Conservation (phyloP, 2,888 invertebrate genomes). For the Leucophenga montana region DNA sequence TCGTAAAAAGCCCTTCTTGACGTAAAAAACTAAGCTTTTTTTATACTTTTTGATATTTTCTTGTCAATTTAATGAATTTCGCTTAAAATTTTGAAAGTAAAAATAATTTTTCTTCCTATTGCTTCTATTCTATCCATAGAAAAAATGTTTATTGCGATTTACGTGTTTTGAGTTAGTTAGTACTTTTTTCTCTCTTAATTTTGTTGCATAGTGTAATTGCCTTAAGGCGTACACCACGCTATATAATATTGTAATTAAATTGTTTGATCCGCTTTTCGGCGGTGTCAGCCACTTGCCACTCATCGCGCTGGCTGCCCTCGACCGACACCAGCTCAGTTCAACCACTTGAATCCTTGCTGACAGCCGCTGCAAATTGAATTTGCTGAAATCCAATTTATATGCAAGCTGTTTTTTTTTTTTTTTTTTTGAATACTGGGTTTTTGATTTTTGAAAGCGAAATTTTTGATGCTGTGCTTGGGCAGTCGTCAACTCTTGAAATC, state of each 20-base stretch:
- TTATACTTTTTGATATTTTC: too few relatives aligned
- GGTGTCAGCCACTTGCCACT: not conserved
- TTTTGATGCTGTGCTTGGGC: not conserved
- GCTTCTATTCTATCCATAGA: too few relatives aligned
- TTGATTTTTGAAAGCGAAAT: conserved; percentile 15
- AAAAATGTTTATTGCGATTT: too few relatives aligned
- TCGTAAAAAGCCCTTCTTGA: too few relatives aligned
- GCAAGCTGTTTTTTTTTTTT: not conserved
- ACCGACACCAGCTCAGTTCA: not conserved
- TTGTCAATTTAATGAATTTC: too few relatives aligned
- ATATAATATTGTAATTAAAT: conserved; percentile 13
- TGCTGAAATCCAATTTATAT: conserved; percentile 24
- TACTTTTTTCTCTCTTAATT: too few relatives aligned
- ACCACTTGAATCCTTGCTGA: conserved; percentile 19
- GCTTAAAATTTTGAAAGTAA: too few relatives aligned
- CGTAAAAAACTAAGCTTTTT: too few relatives aligned
- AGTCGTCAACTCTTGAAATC: not conserved
- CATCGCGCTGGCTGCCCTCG: not conserved
- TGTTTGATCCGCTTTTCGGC: not conserved
- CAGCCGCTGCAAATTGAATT: conserved; percentile 21
- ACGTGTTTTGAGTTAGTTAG: too few relatives aligned
- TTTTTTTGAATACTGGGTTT: not conserved
- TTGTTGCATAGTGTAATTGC: too few relatives aligned
- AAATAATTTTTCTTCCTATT: too few relatives aligned
- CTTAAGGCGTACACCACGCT: not conserved